A percentile compares a stretch with the other conserved stretches of the same genome.
Evolutionary conservation across 2,113 vertebrate genomes (phyloP).

Genomic region (Quiscalus mexicanus): DNA sequence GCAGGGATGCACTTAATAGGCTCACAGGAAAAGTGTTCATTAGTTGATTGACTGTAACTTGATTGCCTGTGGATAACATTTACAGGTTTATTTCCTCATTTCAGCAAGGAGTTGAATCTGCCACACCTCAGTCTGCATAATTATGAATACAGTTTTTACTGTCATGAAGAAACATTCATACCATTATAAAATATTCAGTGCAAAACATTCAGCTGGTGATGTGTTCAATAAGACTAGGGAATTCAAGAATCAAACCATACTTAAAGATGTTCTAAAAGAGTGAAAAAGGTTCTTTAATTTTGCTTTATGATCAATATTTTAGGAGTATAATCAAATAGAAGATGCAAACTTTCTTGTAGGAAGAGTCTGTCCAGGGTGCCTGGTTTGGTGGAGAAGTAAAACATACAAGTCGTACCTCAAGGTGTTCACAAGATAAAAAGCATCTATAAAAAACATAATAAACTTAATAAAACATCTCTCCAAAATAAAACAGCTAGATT

Average conservation of each 20-base stretch:
- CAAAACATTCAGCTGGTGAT: not conserved
- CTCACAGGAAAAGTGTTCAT: slow-evolving; percentile 15
- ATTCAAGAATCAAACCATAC: not conserved
- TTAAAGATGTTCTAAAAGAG: not conserved
- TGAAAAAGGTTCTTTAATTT: not conserved
- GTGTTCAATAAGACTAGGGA: not conserved
- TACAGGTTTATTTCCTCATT: slow-evolving; percentile 20
- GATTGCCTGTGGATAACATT: slow-evolving; percentile 21
- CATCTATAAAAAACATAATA: not conserved
- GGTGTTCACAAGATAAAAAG: not conserved
- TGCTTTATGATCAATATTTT: not conserved
- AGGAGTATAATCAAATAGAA: not conserved
- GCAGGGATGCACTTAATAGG: slow-evolving; percentile 30
- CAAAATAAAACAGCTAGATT: not conserved
- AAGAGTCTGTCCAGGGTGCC: not conserved
- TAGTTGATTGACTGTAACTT: slow-evolving; percentile 45
- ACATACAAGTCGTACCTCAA: not conserved
- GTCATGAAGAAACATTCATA: not conserved
- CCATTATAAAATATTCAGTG: not conserved
- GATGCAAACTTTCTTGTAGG: not conserved
- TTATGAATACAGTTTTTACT: not conserved
- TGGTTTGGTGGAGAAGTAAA: not conserved
- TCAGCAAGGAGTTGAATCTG: not conserved
- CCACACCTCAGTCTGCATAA: not conserved
- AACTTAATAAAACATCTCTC: not conserved